A percentile compares a stretch with the other conserved stretches of the same genome.
phyloP scores from a whole-genome alignment of 2,797 vertebrate genomes.

The Caiman crocodilus region DNA sequence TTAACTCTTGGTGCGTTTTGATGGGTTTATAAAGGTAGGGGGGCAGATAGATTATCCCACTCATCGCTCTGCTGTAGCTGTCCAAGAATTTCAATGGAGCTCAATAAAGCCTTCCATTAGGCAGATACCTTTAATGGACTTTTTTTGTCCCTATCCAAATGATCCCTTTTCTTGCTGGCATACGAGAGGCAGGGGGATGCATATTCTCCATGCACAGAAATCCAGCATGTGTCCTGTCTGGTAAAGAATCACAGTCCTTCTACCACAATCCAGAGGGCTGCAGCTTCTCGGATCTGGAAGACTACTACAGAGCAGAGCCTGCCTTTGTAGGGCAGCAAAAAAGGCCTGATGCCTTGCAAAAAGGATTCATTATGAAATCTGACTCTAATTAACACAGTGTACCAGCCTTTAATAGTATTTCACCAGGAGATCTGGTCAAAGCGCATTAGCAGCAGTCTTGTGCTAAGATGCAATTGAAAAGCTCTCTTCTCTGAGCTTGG shows the following conservation, averaged over 20 bases:
- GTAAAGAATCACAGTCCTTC: not conserved
- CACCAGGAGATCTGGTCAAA: constrained; percentile 64
- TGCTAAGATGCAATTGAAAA: constrained; percentile 46
- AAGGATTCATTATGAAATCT: constrained; percentile 68
- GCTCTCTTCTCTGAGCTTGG: constrained; percentile 36
- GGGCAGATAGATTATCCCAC: constrained; percentile 38
- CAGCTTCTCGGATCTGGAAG: constrained; percentile 47
- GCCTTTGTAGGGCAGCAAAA: constrained; percentile 59
- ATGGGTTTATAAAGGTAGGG: not conserved
- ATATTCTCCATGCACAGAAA: not conserved
- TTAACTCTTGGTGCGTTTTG: constrained; percentile 16
- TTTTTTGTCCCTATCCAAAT: not conserved
- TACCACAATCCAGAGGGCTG: constrained; percentile 5
- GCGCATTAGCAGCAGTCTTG: constrained; percentile 55
- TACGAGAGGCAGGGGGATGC: not conserved
- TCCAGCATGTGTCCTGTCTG: constrained; percentile 27
- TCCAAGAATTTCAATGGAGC: constrained; percentile 53
- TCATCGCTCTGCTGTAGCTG: not conserved
- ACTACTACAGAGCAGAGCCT: not conserved
- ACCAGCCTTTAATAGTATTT: constrained; percentile 52
- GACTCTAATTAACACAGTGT: constrained; percentile 64
- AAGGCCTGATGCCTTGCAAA: constrained; percentile 45
- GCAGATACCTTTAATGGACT: constrained; percentile 32
- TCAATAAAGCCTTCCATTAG: not conserved
- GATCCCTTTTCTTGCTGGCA: constrained; percentile 29